Conservation (phyloP, 2,113 vertebrate genomes). For the Leptobrachium ailaonicum region DNA sequence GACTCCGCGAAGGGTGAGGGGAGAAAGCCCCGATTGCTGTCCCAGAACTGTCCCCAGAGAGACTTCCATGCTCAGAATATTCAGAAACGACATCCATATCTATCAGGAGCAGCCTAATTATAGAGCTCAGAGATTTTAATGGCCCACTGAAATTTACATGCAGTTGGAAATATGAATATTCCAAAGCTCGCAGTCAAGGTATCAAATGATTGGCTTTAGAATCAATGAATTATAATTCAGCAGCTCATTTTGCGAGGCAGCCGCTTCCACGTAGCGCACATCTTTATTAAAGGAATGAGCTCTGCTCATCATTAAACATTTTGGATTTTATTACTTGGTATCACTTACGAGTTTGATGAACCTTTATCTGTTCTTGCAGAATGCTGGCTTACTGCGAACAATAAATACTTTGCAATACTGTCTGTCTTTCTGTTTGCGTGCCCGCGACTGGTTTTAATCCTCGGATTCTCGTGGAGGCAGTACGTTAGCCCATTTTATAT, state of each 20-base stretch:
- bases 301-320: conserved; percentile 45
- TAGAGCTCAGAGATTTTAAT: conserved; percentile 75
- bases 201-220: conserved; percentile 67
- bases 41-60: conserved; percentile 58
- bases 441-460: neutral
- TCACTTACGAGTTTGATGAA: conserved; percentile 11
- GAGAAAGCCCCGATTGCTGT: conserved; percentile 56
- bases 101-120: conserved; percentile 77
- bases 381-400: neutral
- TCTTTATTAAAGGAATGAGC: conserved; percentile 46
- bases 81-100: conserved; percentile 68
- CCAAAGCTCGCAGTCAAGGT: conserved; percentile 62
- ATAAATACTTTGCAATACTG: conserved; percentile 1
- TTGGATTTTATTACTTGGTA: conserved; percentile 25
- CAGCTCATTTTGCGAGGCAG: conserved; percentile 52
- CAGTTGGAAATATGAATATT: conserved; percentile 70
- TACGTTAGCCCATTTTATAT: neutral
- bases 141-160: conserved; percentile 76
- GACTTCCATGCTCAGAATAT: conserved; percentile 54
- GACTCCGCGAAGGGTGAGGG: conserved; percentile 48
- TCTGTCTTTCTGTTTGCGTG: conserved; percentile 9
- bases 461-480: neutral
- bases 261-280: conserved; percentile 41
- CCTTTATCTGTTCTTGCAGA: conserved; percentile 20
- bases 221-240: conserved; percentile 60